Evolutionary conservation across 2,888 invertebrate species (phyloP).

Genomic region (Acholoe squamosa): DNA sequence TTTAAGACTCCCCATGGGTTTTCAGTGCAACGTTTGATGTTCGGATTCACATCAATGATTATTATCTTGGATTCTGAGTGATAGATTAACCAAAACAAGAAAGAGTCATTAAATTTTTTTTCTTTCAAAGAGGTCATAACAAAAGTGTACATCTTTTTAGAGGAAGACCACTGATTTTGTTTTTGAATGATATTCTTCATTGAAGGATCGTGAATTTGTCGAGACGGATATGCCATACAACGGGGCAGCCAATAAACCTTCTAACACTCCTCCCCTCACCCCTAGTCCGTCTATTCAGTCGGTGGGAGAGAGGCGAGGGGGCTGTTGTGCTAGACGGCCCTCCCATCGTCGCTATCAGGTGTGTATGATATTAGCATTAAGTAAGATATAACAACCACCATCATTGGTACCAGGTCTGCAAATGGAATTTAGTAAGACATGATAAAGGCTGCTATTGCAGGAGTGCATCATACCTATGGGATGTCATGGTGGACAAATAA

Average conservation of each 20-base stretch:
- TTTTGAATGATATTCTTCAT: conserved; percentile 62
- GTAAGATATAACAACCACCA: too few species aligned
- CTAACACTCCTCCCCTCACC: conserved; percentile 83
- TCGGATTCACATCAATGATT: too few species aligned
- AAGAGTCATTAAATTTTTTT: not conserved
- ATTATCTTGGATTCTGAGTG: not conserved
- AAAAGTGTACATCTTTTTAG: too few species aligned
- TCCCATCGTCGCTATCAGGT: conserved; percentile 78
- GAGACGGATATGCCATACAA: conserved; percentile 97
- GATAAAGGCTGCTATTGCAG: too few species aligned
- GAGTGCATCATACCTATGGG: too few species aligned
- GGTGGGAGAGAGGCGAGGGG: conserved; percentile 73
- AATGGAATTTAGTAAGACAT: too few species aligned
- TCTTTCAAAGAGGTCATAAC: too few species aligned
- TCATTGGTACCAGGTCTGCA: too few species aligned
- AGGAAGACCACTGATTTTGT: not conserved
- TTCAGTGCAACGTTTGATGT: too few species aligned
- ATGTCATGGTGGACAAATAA: too few species aligned
- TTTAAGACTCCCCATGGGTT: too few species aligned
- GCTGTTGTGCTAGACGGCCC: conserved; percentile 79
- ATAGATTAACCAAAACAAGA: not conserved
- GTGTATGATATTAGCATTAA: conserved; percentile 63
- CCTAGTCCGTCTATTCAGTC: conserved; percentile 81
- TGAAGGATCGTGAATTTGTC: conserved; percentile 97
- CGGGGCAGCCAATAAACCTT: conserved; percentile 94